phyloP scores from a whole-genome alignment of 2,113 vertebrate genomes.

The Pristiophorus japonicus region DNA sequence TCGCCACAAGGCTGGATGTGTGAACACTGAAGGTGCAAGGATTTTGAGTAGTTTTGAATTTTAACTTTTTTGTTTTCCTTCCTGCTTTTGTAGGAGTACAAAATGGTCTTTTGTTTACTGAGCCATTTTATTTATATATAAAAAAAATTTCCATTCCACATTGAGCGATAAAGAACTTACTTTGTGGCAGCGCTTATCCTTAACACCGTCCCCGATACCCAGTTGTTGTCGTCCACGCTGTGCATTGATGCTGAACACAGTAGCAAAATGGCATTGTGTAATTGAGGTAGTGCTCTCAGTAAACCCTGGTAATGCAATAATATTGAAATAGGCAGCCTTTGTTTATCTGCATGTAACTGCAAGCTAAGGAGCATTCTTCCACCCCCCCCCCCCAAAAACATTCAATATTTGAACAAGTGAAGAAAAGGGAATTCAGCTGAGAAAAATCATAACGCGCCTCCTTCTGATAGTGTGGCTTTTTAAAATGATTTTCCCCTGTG shows the following conservation, averaged over 20 bases:
- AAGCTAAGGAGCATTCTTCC: not conserved
- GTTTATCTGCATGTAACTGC: conserved; percentile 5
- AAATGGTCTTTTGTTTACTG: not conserved
- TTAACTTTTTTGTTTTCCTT: not conserved
- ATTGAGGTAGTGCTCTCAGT: not conserved
- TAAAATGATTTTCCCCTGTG: too few species aligned
- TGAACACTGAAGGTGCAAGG: not conserved
- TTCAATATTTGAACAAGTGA: not conserved
- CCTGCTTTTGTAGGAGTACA: not conserved
- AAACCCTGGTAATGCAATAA: not conserved
- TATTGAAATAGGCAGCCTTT: not conserved
- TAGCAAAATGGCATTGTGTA: not conserved
- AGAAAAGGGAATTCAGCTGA: not conserved
- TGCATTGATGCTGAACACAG: conserved; percentile 10
- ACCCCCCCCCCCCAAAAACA: too few species aligned
- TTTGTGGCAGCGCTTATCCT: too few species aligned
- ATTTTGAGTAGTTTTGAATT: not conserved
- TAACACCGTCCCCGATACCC: not conserved
- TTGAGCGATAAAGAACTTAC: too few species aligned
- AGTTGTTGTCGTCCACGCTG: not conserved
- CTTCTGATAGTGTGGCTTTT: not conserved
- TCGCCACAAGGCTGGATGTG: not conserved
- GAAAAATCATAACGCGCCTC: not conserved
- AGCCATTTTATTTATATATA: not conserved
- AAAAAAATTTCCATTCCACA: not conserved